Base-by-base conservation (phyloP, 2,888 invertebrate genomes). In the Leucozona laternaria region DNA sequence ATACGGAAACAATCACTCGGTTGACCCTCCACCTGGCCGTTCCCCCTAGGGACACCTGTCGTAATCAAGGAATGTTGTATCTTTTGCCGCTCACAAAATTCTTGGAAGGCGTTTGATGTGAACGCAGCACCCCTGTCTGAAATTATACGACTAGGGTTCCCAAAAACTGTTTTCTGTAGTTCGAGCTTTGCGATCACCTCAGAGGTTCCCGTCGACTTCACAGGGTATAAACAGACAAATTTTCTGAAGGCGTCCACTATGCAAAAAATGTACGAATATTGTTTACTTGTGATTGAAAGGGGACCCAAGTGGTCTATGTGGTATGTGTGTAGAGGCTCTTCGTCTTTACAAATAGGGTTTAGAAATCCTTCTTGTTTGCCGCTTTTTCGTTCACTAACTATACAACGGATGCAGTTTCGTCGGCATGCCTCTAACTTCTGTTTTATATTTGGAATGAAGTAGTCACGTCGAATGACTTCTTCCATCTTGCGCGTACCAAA, bases 201-300 rank as follows among this genome's bases (percentile, higher is more conserved):
- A 28, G 28, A 28, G 2, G 28, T 28, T 28, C 28, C 28, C 6
- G 28, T 28, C 6, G 28, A 28, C 28, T 28, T 28, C 28, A 28
- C 28, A 28, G 28, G 28, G 28, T 28, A 28, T 4, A 28, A 6
- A 4, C 28, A 28, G 28, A 88, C 89, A 88, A 91, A 92, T 68
- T 92, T 92, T 0, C 91, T 91, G 55, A 91, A 92, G 0, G 84
- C 89, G 83, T 92, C 91, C 0, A 92, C 79, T 0, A 91, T 87
- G 0, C 90, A 90, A 0, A 92, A 88, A 0, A 93, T 90, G 25
- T 89, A 88, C 2, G 88, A 88, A 20, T 88, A 89, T 2, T 86
- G 60, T 50, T 88, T 88, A 13, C 70, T 81, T 0, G 91, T 91
- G 4, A 89, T 88, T 0, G 89, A 88, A 15, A 91, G 43, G 0